Evolutionary conservation across 2,113 vertebrate genomes (phyloP), one percentile per base, ranked within the genome.

Genomic region (Amblyornis subalaris): DNA sequence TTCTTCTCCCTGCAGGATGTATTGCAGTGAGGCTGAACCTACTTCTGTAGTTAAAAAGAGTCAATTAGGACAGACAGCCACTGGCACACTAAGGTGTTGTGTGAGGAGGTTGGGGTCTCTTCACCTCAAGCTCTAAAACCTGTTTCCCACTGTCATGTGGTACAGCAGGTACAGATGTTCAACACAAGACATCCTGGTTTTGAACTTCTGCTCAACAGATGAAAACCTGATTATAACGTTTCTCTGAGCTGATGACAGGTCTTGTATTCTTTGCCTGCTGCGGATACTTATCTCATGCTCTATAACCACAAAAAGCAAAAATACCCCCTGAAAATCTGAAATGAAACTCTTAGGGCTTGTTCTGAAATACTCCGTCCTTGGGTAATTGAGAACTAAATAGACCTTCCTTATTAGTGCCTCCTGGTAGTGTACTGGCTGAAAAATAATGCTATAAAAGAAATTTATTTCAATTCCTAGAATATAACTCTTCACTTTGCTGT

Each of bases 361-460:
- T 84, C 61, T 65, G 57, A 89, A 91, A 57, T 81, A 77, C 12
- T 45, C 57, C 14, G 12, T 89, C 29, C 26, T 58, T 57, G 47
- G 25, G 26, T 90, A 81, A 93, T 6, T 64, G 44, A 88, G 54
- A 93, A 53, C 26, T 85, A 72, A 66, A 54, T n/a, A 70, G 42
- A 13, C 44, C 64, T 92, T 90, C 62, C 40, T 84, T 67, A 69
- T 78, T 87, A 69, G 28, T 75, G 40, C 40, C 40, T 92, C 28
- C 48, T 85, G 53, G 61, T 86, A 71, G 8, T 13, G 20, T 60
- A 25, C 44, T 84, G 54, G 18, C 44, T 92, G 65, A 67, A 91
- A 92, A 92, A 86, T 53, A 94, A 60, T 26, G 15, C 48, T 82
- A 25, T 87, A 62, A 86, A 90, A 89, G 38, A 76, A 72, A 78